Base-by-base conservation (phyloP, 64 coral and sea anemone genomes). In the Dendrophyllia cribrosa region DNA sequence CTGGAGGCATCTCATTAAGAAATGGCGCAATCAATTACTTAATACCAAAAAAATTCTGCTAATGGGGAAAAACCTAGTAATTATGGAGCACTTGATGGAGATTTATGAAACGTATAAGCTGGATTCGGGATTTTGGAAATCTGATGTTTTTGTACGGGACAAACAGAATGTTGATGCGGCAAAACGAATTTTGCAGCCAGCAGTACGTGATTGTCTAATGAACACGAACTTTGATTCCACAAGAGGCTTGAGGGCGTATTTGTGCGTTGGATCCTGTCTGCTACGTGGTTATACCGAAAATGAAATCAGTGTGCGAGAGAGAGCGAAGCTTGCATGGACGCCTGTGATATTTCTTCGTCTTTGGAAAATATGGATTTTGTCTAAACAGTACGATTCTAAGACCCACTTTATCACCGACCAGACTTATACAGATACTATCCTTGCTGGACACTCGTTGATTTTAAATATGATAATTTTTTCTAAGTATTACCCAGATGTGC, bases 81-180 rank as follows among this genome's bases (percentile, higher is more conserved):
- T 64, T 55, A 84, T 92, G 14, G 89, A 92, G 69, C 79, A 75
- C 68, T 59, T 76, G 51, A 92, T 85, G 69, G 47, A 92, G 59
- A 92, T 71, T 6, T 92, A 65, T 92, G 79, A 83, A 25, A 85
- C 49, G 14, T 51, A 93, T 22, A 86, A 65, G 34, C 66, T 93
- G 4, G 23, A 66, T 66, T 93, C 59, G 3, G 83, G 82, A 15
- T 26, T 93, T 43, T 87, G 91, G 72, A 93, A 93, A 70, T 69
- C 46, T 49, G 91, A 93, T 24, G 82, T 87, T 45, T 87, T 78
- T 71, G 83, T 93, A 5, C 66, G 66, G 43, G 91, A 93, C 64
- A 93, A 93, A 22, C 91, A 86, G 59, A 93, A 93, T 86, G 91
- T 93, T 48, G 43, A 68, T 17, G 91, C 91, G 43, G 91, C 91